A percentile compares a stretch with the other conserved stretches of the same genome.
Evolutionary conservation across 2,888 invertebrate genomes (phyloP).

Genomic region (Aphidius colemani): DNA sequence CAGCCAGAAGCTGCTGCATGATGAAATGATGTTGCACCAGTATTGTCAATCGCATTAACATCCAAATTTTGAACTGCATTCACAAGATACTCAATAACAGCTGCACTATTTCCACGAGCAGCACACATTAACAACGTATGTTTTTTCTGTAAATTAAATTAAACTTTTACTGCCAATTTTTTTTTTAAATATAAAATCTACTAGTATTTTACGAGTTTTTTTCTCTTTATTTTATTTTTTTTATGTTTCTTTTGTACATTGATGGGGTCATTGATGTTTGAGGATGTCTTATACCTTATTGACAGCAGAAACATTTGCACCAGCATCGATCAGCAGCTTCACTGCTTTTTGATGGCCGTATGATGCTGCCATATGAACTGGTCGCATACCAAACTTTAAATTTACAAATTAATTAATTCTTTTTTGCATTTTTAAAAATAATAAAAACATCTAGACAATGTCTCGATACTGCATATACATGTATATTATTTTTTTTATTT

Average conservation of each 20-base stretch:
- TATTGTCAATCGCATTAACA: constrained; percentile 68
- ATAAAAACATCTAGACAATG: too few relatives aligned
- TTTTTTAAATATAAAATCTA: too few relatives aligned
- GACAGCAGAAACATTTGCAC: constrained; percentile 71
- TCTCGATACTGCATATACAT: background rate
- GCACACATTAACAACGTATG: constrained; percentile 79
- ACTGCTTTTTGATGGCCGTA: constrained; percentile 75
- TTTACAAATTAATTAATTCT: too few relatives aligned
- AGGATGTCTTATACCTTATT: constrained; percentile 66
- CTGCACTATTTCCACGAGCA: constrained; percentile 70
- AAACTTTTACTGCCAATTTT: background rate
- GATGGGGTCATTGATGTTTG: background rate
- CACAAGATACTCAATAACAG: constrained; percentile 64
- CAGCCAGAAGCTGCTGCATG: constrained; percentile 78
- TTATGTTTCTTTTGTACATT: background rate
- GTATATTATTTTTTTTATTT: background rate
- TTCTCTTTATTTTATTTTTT: background rate
- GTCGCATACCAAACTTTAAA: constrained; percentile 74
- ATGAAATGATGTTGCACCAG: constrained; percentile 76
- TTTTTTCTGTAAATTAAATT: constrained; percentile 65
- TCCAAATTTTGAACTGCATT: constrained; percentile 68
- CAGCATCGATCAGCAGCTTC: constrained; percentile 70
- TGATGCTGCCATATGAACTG: constrained; percentile 76
- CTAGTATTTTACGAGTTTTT: too few relatives aligned
- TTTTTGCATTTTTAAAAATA: too few relatives aligned